Evolutionary conservation across 2,113 vertebrate genomes (phyloP), one percentile per base, ranked within the genome.

Genomic region (Dissostichus mawsoni): DNA sequence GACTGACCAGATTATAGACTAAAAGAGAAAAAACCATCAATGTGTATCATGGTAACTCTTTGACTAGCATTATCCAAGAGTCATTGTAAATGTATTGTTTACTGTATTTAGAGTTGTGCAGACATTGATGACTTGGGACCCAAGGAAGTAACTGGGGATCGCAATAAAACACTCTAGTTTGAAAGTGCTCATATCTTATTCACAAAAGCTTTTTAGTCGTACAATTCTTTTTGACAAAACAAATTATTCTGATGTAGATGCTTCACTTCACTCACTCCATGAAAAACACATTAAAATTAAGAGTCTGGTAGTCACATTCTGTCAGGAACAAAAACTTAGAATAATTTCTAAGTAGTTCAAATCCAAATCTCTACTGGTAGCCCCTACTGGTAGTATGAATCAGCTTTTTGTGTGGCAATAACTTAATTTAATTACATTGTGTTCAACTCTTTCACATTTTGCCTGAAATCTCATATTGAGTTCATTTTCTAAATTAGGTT

Each of bases 251-350:
- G 36, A 41, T 41, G 36, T 41, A 41, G 36, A 5, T 41, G 36
- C 36, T 29, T 29, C 4, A 29, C 29, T 29, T 29, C 29, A 29
- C 29, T 29, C 29, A 29, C 36, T 41, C 36, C 36, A 41, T 41
- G 36, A 41, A 41, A 14, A 14, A 16, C 45, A 16, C 14, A 12
- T 64, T 9, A 16, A 33, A 52, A 20, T 25, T 13, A 66, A 62
- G 59, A 41, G 41, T 3, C 41, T 20, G 41, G 61, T 20, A 13
- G 5, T 11, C n/a, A 29, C 5, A 53, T 58, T 45, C 52, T 52
- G 10, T 14, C 72, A 65, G 48, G 12, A 74, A 77, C 45, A 69
- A 68, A 71, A 52, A 11, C 18, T 73, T 33, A 13, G 59, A 23
- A 69, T 61, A 0, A 59, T 74, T 78, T 53, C 17, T 69, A 11